Evolutionary conservation across 2,888 invertebrate genomes (phyloP).

Genomic region (Hirtodrosophila alboralis): DNA sequence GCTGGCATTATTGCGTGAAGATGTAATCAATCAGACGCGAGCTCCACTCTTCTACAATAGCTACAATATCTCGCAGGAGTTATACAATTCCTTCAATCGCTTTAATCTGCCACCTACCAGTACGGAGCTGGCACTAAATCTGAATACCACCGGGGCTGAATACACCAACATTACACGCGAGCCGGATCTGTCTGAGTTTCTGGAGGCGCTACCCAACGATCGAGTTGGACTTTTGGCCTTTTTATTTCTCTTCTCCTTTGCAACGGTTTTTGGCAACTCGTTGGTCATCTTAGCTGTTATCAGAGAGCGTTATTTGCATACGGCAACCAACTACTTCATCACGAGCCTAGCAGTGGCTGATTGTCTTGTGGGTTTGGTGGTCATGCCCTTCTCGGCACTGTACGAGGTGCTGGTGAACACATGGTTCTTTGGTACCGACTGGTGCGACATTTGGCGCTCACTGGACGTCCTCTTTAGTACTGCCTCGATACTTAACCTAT

Average conservation of each 20-base stretch:
- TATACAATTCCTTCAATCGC: slow-evolving; percentile 82
- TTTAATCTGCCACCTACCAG: slow-evolving; percentile 60
- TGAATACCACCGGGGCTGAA: slow-evolving; percentile 30
- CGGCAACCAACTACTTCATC: slow-evolving; percentile 98
- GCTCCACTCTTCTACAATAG: slow-evolving; percentile 78
- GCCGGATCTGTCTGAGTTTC: slow-evolving; percentile 82
- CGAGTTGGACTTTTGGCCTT: slow-evolving; percentile 91
- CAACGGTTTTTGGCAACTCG: slow-evolving; percentile 97
- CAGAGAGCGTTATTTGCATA: slow-evolving; percentile 96
- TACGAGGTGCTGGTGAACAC: slow-evolving; percentile 94
- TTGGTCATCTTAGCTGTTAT: slow-evolving; percentile 97
- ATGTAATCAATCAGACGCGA: slow-evolving; percentile 67
- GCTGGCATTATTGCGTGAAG: slow-evolving; percentile 53
- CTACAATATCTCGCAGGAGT: slow-evolving; percentile 83
- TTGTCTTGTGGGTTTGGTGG: slow-evolving; percentile 96
- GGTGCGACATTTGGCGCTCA: slow-evolving; percentile 99
- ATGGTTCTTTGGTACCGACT: slow-evolving; percentile 97
- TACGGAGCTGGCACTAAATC: slow-evolving; percentile 51
- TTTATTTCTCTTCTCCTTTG: slow-evolving; percentile 93
- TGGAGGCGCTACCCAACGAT: slow-evolving; percentile 87
- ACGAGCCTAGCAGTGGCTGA: slow-evolving; percentile 98
- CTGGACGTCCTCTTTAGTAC: slow-evolving; percentile 98
- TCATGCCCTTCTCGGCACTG: slow-evolving; percentile 98
- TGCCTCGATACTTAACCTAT: slow-evolving; percentile 97
- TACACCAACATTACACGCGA: slow-evolving; percentile 69